Evolutionary conservation across 1,140 invertebrate species (phyloP).

Genomic region (Hetaerina americana): DNA sequence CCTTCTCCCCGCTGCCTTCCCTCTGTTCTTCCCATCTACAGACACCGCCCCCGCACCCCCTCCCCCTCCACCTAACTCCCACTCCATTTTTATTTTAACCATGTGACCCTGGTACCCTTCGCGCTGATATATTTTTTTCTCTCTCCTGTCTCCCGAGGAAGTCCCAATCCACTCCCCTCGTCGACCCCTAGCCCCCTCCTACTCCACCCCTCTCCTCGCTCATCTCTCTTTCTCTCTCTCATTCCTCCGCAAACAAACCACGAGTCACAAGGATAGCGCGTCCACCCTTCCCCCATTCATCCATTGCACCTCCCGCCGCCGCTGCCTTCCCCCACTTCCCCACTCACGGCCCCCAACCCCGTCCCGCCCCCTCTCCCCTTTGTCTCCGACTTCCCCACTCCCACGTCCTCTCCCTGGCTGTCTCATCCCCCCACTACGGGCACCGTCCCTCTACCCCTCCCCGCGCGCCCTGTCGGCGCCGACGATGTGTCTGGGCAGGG

Average conservation of each 20-base stretch:
- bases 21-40: too few relatives aligned
- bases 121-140: too few relatives aligned
- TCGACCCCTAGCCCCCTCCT: background rate
- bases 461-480: background rate
- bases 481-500: background rate
- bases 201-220: background rate
- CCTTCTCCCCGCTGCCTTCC: too few relatives aligned
- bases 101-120: too few relatives aligned
- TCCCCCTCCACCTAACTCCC: too few relatives aligned
- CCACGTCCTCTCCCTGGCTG: background rate
- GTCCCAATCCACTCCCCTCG: background rate
- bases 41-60: too few relatives aligned
- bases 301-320: too few relatives aligned
- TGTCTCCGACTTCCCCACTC: background rate
- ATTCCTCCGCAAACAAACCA: background rate
- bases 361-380: background rate
- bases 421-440: too few relatives aligned
- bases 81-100: too few relatives aligned
- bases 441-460: too few relatives aligned
- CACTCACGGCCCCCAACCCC: background rate
- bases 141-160: too few relatives aligned
- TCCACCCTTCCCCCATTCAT: background rate
- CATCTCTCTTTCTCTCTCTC: background rate
- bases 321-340: background rate
- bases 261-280: background rate